Evolutionary conservation across 1,140 invertebrate species (phyloP).

Genomic region (Bradysia coprophila): DNA sequence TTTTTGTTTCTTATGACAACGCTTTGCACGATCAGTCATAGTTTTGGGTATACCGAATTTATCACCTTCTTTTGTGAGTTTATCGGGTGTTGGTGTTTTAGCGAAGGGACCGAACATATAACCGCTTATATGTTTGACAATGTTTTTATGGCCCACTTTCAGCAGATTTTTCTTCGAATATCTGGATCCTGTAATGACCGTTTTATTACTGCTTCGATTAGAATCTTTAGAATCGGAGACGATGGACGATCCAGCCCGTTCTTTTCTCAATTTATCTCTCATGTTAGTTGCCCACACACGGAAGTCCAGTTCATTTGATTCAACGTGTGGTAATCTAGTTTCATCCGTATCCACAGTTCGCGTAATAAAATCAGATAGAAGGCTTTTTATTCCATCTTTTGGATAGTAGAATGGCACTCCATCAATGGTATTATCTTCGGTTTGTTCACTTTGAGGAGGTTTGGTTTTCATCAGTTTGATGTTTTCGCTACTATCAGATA

Average conservation of each 20-base stretch:
- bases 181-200: not conserved
- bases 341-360: too few species aligned
- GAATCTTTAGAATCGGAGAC: not conserved
- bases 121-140: not conserved
- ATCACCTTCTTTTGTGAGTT: not conserved
- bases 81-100: not conserved
- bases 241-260: too few species aligned
- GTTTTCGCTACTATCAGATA: not conserved
- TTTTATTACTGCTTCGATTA: not conserved
- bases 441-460: not conserved
- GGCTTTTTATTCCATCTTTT: not conserved
- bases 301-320: too few species aligned
- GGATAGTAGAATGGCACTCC: not conserved
- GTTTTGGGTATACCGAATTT: conserved; percentile 1
- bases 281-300: too few species aligned
- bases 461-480: not conserved
- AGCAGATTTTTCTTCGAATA: not conserved
- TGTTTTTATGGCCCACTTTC: not conserved
- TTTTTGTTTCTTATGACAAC: not conserved
- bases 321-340: too few species aligned
- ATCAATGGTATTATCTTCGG: not conserved
- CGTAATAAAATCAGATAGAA: too few species aligned
- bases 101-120: not conserved
- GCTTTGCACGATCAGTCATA: conserved; percentile 1
- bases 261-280: too few species aligned